phyloP scores from a whole-genome alignment of 1,140 invertebrate species.

The Colletes latitarsis region DNA sequence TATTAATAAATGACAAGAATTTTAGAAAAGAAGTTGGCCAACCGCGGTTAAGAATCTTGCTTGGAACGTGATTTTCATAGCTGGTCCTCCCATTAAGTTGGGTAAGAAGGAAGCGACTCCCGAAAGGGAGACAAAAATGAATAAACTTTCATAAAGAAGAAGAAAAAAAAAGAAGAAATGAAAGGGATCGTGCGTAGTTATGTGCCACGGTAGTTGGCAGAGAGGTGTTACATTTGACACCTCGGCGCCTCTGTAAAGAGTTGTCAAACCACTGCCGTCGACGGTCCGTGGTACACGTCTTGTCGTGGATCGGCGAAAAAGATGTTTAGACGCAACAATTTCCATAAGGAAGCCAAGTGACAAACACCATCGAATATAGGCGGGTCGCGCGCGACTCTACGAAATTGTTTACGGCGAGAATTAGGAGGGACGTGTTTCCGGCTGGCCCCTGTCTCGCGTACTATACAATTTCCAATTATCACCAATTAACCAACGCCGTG shows the following conservation, averaged over 20 bases:
- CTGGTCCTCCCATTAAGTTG: not conserved
- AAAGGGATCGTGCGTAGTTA: constrained; percentile 72
- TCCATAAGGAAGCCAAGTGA: constrained; percentile 54
- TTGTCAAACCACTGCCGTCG: constrained; percentile 68
- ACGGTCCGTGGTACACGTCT: constrained; percentile 27
- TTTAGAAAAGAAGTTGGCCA: not conserved
- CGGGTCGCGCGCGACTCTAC: constrained; percentile 36
- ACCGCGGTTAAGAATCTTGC: not conserved
- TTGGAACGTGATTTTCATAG: not conserved
- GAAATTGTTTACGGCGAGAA: constrained; percentile 55
- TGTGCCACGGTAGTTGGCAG: constrained; percentile 79
- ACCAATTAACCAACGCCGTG: constrained; percentile 27
- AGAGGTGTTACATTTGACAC: constrained; percentile 80
- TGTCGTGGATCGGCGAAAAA: constrained; percentile 26
- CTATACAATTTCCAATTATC: constrained; percentile 38
- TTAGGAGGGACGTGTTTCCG: constrained; percentile 31
- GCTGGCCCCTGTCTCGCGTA: not conserved
- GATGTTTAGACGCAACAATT: constrained; percentile 37
- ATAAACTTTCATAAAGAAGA: constrained; percentile 53
- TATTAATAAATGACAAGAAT: not conserved
- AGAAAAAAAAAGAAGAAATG: constrained; percentile 46
- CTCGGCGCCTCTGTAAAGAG: constrained; percentile 68
- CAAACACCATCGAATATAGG: constrained; percentile 48
- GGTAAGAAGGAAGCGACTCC: constrained; percentile 14
- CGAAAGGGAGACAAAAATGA: not conserved